These are phyloP conservation scores for Nomada fucata DNA, from an alignment of 2,888 invertebrate species.

Conservation along the genomic window DNA sequence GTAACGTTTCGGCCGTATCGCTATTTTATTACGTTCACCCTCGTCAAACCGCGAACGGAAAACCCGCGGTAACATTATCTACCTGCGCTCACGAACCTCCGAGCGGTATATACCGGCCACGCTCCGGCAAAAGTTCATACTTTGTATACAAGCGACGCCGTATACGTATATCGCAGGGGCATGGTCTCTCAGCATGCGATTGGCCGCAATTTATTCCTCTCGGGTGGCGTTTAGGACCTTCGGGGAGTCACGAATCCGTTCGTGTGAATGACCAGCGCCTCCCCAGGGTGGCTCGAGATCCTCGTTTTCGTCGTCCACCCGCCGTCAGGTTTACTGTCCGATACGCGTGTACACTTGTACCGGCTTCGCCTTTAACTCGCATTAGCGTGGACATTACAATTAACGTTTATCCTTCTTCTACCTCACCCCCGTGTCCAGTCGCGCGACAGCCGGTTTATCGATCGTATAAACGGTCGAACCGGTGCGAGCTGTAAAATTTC, in stretches of 20 bases:
- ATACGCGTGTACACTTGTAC: not conserved
- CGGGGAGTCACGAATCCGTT: constrained; percentile 63
- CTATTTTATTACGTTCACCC: constrained; percentile 45
- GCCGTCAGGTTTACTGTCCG: not conserved
- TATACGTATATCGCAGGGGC: constrained; percentile 47
- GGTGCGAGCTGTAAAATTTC: constrained; percentile 66
- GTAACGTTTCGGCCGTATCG: constrained; percentile 50
- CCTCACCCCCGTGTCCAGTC: constrained; percentile 44
- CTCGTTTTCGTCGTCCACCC: constrained; percentile 25
- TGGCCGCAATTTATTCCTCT: constrained; percentile 63
- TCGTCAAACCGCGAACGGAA: constrained; percentile 41
- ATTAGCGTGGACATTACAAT: constrained; percentile 72
- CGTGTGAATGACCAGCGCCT: constrained; percentile 65
- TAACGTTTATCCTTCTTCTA: constrained; percentile 62
- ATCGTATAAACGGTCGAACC: constrained; percentile 69
- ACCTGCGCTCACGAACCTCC: constrained; percentile 20
- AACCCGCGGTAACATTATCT: constrained; percentile 40
- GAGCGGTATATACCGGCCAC: constrained; percentile 9
- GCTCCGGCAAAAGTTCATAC: constrained; percentile 55
- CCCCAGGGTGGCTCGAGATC: constrained; percentile 62
- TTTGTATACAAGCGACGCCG: constrained; percentile 35
- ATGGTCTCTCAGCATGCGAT: constrained; percentile 66
- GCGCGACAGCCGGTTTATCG: constrained; percentile 69
- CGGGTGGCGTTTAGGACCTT: constrained; percentile 64
- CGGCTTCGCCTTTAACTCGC: constrained; percentile 39